These are phyloP conservation scores for Plecotus auritus DNA, from an alignment of 2,113 vertebrate species.

Conservation along the genomic window DNA sequence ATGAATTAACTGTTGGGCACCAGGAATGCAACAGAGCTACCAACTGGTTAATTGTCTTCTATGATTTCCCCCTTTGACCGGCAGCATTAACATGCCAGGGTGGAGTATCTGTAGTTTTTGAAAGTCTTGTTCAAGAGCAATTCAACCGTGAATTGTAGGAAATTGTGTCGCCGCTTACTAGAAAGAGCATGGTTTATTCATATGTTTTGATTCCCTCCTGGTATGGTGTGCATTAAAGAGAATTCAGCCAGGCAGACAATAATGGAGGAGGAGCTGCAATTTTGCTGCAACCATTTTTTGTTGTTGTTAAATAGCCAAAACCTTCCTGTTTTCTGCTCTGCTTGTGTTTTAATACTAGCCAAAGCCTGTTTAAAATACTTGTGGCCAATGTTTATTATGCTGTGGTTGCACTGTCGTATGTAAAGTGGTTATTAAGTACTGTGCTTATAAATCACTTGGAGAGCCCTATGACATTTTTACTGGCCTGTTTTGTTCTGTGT, in stretches of 20 bases:
- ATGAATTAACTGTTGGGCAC: background rate
- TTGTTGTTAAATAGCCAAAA: background rate
- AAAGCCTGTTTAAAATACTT: slow-evolving; percentile 11
- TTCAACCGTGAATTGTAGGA: slow-evolving; percentile 25
- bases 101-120: background rate
- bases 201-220: slow-evolving; percentile 24
- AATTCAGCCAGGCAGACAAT: background rate
- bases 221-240: background rate
- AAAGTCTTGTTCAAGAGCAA: slow-evolving; percentile 45
- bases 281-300: background rate
- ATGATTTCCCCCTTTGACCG: background rate
- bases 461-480: slow-evolving; percentile 43
- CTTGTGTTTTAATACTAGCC: background rate
- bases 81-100: background rate
- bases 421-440: slow-evolving; percentile 49
- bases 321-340: background rate
- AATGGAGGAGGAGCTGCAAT: background rate
- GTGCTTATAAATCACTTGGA: slow-evolving; percentile 35
- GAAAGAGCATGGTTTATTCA: slow-evolving; percentile 16
- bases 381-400: background rate
- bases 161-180: slow-evolving; percentile 23
- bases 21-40: background rate
- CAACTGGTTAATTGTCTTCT: background rate
- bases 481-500: slow-evolving; percentile 71
- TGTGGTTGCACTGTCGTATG: slow-evolving; percentile 7